Evolutionary conservation across 2,888 invertebrate genomes (phyloP).

Genomic region (Empis livida): DNA sequence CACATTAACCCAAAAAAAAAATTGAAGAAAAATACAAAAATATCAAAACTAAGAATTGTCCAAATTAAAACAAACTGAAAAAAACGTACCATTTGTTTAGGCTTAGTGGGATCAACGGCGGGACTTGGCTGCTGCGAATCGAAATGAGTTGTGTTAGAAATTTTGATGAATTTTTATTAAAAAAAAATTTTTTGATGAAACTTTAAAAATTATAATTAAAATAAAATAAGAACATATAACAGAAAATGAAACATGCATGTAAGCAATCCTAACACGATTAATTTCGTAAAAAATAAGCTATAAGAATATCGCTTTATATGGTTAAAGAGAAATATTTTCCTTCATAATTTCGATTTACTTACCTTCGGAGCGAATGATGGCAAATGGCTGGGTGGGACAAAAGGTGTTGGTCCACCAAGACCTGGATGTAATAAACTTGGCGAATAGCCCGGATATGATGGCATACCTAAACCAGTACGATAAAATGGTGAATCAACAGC

Average conservation of each 20-base stretch:
- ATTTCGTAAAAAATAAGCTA: too few relatives aligned
- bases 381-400: slow-evolving; percentile 77
- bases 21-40: too few relatives aligned
- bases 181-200: neutral
- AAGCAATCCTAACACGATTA: too few relatives aligned
- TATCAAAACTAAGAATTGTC: slow-evolving; percentile 7
- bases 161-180: slow-evolving; percentile 13
- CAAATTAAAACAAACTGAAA: slow-evolving; percentile 16
- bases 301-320: too few relatives aligned
- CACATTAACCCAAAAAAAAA: too few relatives aligned
- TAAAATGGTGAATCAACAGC: slow-evolving; percentile 67
- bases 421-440: slow-evolving; percentile 68
- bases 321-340: too few relatives aligned
- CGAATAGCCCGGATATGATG: slow-evolving; percentile 65
- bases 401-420: slow-evolving; percentile 65
- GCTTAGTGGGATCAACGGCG: slow-evolving; percentile 48
- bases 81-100: slow-evolving; percentile 49
- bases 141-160: neutral
- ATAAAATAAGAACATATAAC: neutral
- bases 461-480: slow-evolving; percentile 54
- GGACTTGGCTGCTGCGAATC: slow-evolving; percentile 40
- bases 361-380: slow-evolving; percentile 85
- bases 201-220: neutral
- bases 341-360: too few relatives aligned
- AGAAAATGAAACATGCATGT: neutral